A percentile compares a stretch with the other conserved stretches of the same genome.
Evolutionary conservation across 2,113 vertebrate species (phyloP).

Genomic region (Gopherus flavomarginatus): DNA sequence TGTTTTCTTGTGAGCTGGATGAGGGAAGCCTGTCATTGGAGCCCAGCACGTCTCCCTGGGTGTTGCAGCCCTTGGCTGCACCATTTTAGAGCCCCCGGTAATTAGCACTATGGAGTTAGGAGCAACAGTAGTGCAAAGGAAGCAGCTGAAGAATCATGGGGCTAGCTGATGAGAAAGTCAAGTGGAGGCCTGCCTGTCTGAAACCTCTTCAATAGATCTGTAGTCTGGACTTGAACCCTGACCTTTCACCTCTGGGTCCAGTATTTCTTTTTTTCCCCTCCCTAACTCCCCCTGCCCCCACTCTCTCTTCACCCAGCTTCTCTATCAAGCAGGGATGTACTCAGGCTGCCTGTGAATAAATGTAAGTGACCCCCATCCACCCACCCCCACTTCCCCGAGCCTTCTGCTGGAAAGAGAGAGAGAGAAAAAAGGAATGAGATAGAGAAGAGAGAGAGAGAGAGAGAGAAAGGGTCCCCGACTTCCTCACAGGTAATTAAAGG

Average conservation of each 20-base stretch:
- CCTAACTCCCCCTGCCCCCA: slow-evolving; percentile 5
- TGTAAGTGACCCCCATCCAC: slow-evolving; percentile 65
- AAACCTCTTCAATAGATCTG: slow-evolving; percentile 77
- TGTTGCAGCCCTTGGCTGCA: background rate
- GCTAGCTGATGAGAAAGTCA: slow-evolving; percentile 75
- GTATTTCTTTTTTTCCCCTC: slow-evolving; percentile 43
- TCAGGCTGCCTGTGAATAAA: slow-evolving; percentile 63
- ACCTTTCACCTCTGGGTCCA: slow-evolving; percentile 75
- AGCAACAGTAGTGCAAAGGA: background rate
- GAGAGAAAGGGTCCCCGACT: slow-evolving; percentile 56
- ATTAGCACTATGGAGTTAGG: slow-evolving; percentile 42
- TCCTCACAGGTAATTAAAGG: slow-evolving; percentile 83
- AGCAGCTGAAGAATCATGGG: slow-evolving; percentile 47
- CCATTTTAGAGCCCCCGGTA: slow-evolving; percentile 14
- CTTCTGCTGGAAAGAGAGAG: background rate
- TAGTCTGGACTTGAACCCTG: slow-evolving; percentile 81
- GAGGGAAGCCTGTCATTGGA: background rate
- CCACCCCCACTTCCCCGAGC: slow-evolving; percentile 36
- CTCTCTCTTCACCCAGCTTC: slow-evolving; percentile 19
- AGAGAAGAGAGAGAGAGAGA: background rate
- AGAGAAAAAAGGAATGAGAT: background rate
- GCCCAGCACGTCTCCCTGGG: background rate
- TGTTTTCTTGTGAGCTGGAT: background rate
- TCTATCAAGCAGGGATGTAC: slow-evolving; percentile 44
- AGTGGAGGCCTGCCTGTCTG: slow-evolving; percentile 79